A percentile compares a stretch with the other conserved stretches of the same genome.
phyloP scores from a whole-genome alignment of 1,140 invertebrate genomes.

The Rhagoletis zephyria region DNA sequence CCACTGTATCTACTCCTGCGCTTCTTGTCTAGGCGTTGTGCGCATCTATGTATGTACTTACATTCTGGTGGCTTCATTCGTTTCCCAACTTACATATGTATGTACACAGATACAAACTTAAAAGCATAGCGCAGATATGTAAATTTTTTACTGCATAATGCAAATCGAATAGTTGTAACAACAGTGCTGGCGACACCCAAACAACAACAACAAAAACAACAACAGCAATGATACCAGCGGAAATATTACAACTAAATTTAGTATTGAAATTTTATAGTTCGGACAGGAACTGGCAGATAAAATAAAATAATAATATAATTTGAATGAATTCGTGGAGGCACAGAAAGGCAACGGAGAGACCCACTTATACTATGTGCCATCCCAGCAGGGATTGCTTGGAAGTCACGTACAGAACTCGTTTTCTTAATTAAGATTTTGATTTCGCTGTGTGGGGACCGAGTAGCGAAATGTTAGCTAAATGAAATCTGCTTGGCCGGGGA shows the following conservation, averaged over 20 bases:
- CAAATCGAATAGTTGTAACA: constrained; percentile 35
- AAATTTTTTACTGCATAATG: constrained; percentile 51
- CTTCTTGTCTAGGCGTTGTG: not conserved
- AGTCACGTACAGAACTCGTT: too few species aligned
- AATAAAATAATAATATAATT: constrained; percentile 5
- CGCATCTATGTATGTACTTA: too few species aligned
- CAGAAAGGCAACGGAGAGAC: too few species aligned
- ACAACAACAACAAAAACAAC: not conserved
- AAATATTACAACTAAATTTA: not conserved
- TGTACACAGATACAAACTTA: not conserved
- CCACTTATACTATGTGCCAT: too few species aligned
- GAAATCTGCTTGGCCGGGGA: too few species aligned
- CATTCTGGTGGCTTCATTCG: not conserved
- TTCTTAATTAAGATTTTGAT: too few species aligned
- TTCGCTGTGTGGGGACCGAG: too few species aligned
- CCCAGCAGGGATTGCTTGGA: too few species aligned
- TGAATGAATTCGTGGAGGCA: not conserved
- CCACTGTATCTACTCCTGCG: not conserved
- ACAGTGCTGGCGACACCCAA: not conserved
- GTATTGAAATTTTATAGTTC: constrained; percentile 50
- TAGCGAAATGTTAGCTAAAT: too few species aligned
- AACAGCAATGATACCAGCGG: not conserved
- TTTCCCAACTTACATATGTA: not conserved
- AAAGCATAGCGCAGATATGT: not conserved
- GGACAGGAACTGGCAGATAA: not conserved